Evolutionary conservation across 2,888 invertebrate species (phyloP), one percentile per base, ranked within the genome.

Genomic region (Ophion slaviceki): DNA sequence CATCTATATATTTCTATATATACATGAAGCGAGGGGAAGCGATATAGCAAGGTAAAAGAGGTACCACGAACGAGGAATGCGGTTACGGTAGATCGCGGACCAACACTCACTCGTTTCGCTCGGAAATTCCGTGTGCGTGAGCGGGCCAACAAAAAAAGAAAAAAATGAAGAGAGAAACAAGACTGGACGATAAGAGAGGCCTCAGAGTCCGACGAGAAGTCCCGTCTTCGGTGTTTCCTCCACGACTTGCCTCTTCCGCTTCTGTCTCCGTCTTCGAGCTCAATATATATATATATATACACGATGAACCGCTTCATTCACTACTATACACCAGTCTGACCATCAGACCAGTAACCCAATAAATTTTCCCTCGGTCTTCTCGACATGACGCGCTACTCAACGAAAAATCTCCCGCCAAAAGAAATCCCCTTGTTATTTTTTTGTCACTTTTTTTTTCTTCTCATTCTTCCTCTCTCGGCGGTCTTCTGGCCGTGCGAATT

Each of bases 81-180:
- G 91, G 92, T 92, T 91, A 91, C 92, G 91, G 91, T 92, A 92
- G 92, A 92, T 92, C 92, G 92, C 90, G 90, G 91, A 89, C 91
- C 89, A 72, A 74, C 80, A 32, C 80, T 70, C 62, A 89, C 90
- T 89, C 90, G 36, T n/a, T 89, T 83, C 87, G 88, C 87, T 64
- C 76, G 84, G 84, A 88, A 88, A 85, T 87, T 88, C 90, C 81
- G 90, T 86, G 85, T 82, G 87, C 87, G 84, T 86, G 81, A 70
- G 61, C 72, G 86, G 89, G 87, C 85, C 86, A 88, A 88, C 87
- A 87, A 89, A 90, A 89, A 88, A 79, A 70, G 32, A 76, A 24
- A 53, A 76, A 81, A 75, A 81, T 71, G 66, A 67, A 82, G 82
- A 83, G 81, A 47, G 81, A 59, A 47, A 67, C 57, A 59, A 81